Evolutionary conservation across 2,888 invertebrate species (phyloP).

Genomic region (Seladonia tumulorum): DNA sequence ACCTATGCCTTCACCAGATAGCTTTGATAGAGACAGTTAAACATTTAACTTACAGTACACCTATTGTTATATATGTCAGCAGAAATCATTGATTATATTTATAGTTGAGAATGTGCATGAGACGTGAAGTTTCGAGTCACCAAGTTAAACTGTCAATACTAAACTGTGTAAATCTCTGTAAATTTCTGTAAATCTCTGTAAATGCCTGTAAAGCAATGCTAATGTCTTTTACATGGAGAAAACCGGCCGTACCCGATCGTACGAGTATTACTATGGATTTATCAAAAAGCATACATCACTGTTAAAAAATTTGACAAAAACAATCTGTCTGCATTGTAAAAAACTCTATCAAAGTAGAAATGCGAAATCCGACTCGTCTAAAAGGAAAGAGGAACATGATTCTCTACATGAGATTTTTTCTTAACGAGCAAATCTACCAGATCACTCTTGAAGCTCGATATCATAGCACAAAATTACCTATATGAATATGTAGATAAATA

Average conservation of each 20-base stretch:
- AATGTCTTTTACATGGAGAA: conserved; percentile 6
- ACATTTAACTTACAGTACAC: conserved; percentile 60
- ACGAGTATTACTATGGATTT: conserved; percentile 16
- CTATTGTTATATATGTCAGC: conserved; percentile 62
- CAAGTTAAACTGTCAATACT: conserved; percentile 27
- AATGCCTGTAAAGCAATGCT: background rate
- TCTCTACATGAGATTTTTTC: conserved; percentile 61
- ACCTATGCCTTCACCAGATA: conserved; percentile 57
- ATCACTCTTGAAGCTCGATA: conserved; percentile 68
- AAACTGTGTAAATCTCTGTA: conserved; percentile 23
- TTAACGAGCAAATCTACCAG: conserved; percentile 60
- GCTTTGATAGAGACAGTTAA: conserved; percentile 65
- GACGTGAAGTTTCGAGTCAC: conserved; percentile 54
- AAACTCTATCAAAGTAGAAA: conserved; percentile 14
- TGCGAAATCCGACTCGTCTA: conserved; percentile 55
- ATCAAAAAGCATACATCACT: conserved; percentile 11
- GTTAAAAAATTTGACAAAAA: conserved; percentile 26
- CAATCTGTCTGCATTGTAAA: conserved; percentile 15
- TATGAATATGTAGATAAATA: conserved; percentile 79
- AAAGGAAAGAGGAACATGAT: conserved; percentile 65
- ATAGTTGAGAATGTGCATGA: conserved; percentile 47
- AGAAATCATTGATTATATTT: conserved; percentile 59
- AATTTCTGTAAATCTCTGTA: background rate
- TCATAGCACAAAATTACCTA: conserved; percentile 76
- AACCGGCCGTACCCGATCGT: background rate